phyloP scores from a whole-genome alignment of 53 echinoderm and acorn worm genomes.

The Stichopus horrens region DNA sequence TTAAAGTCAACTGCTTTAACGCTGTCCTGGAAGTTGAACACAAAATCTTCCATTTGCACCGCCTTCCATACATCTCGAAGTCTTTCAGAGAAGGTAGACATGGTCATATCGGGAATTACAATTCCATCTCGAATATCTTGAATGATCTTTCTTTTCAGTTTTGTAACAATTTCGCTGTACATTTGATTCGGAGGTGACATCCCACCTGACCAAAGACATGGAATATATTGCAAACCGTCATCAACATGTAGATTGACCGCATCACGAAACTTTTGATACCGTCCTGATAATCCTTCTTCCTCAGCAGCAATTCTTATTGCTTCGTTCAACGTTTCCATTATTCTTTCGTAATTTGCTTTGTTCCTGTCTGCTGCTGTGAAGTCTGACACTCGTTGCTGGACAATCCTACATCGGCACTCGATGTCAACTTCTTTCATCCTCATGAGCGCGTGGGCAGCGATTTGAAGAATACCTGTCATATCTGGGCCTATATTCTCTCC shows the following conservation, averaged over 20 bases:
- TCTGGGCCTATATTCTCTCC: slow-evolving; percentile 34
- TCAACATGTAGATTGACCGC: slow-evolving; percentile 20
- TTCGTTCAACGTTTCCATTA: slow-evolving; percentile 26
- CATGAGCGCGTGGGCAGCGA: slow-evolving; percentile 31
- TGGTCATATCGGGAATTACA: background rate
- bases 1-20: slow-evolving; percentile 22
- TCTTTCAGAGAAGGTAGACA: slow-evolving; percentile 5
- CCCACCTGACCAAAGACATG: slow-evolving; percentile 34
- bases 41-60: slow-evolving; percentile 14
- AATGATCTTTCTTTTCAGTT: slow-evolving; percentile 7
- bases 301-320: slow-evolving; percentile 32
- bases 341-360: slow-evolving; percentile 3
- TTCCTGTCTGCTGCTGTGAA: slow-evolving; percentile 29
- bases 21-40: slow-evolving; percentile 31
- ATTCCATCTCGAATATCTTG: background rate
- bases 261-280: slow-evolving; percentile 4
- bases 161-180: slow-evolving; percentile 29
- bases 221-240: slow-evolving; percentile 17
- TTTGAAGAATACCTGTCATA: slow-evolving; percentile 33
- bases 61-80: slow-evolving; percentile 27
- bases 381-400: slow-evolving; percentile 36
- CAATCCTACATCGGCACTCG: slow-evolving; percentile 29
- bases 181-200: slow-evolving; percentile 37
- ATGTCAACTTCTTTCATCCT: slow-evolving; percentile 38
- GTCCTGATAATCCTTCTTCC: slow-evolving; percentile 18